Base-by-base conservation (phyloP, 92 coral and sea anemone species). In the Palythoa heliodiscus region DNA sequence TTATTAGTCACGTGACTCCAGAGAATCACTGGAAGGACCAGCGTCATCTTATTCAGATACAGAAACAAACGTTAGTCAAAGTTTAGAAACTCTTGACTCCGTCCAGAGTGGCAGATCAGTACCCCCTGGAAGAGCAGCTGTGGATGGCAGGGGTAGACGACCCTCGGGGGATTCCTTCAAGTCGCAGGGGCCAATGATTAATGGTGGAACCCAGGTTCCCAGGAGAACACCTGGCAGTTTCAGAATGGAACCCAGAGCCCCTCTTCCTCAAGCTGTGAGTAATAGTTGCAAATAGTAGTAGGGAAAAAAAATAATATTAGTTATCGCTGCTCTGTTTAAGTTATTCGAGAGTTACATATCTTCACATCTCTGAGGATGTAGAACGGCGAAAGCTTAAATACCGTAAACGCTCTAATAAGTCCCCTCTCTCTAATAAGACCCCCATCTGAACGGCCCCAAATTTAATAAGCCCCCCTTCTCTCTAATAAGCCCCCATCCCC, bases 141-240 rank as follows among this genome's bases (percentile, higher is more conserved):
- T 47, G 38, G 70, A 61, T 60, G 38, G 29, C 15, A 16, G 55
- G 11, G 52, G 54, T 19, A 60, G 72, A 8, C 71, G 72, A 60
- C 63, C 78, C n/a, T 50, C 57, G 0, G 61, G 61, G 63, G 78
- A 25, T 7, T 53, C 78, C 40, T 13, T 14, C 9, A 52, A 4
- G 25, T 48, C 43, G 54, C 68, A 57, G 82, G 82, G 83, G 72
- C 71, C 73, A 11, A 52, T 61, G 57, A 39, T 17, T 19, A 78
- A 78, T 61, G 73, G 72, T 63, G 83, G 83, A 63, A 78, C 83
- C 54, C 83, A 78, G 71, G 71, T 78, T 24, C 83, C 83, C n/a
- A 78, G 83, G 71, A 60, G 83, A 78, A 78, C 83, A 63, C 83
- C 83, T 11, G 83, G 83, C 17, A 78, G 83, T 39, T 78, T 60